Conservation (phyloP, 2,888 invertebrate genomes). For the Koerneria pararmatus region DNA sequence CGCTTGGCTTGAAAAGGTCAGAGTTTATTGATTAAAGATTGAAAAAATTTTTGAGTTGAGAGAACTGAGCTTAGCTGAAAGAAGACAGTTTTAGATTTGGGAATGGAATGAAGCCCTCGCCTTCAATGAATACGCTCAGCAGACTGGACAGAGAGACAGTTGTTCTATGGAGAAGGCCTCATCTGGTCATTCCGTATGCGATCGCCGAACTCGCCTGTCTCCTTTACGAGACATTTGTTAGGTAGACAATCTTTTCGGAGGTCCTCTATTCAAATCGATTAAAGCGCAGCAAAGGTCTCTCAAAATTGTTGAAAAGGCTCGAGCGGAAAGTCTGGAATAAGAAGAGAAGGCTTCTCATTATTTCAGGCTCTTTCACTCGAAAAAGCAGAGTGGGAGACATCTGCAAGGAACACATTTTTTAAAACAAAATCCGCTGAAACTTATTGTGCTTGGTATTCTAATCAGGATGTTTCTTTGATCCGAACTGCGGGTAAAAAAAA, state of each 20-base stretch:
- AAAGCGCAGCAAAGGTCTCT: not conserved
- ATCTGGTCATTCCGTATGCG: conserved; percentile 61
- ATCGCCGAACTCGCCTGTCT: conserved; percentile 56
- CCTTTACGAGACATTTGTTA: conserved; percentile 31
- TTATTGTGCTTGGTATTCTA: too few relatives aligned
- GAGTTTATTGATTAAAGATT: too few relatives aligned
- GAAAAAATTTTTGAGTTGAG: not conserved
- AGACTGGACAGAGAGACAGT: conserved; percentile 57
- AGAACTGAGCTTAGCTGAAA: not conserved
- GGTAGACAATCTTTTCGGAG: conserved; percentile 23
- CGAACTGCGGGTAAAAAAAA: too few relatives aligned
- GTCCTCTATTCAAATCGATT: not conserved
- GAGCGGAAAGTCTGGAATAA: conserved; percentile 1
- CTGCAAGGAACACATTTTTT: too few relatives aligned
- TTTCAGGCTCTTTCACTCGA: too few relatives aligned
- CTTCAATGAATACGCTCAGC: conserved; percentile 46
- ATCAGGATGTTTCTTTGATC: too few relatives aligned
- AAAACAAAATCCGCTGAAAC: too few relatives aligned
- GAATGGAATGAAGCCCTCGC: conserved; percentile 39
- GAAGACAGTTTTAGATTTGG: not conserved
- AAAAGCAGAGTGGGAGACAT: too few relatives aligned
- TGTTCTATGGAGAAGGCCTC: conserved; percentile 62
- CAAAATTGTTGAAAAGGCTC: not conserved
- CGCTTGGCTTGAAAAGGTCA: too few relatives aligned
- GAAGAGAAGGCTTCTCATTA: too few relatives aligned